Evolutionary conservation across 2,113 vertebrate species (phyloP).

Genomic region (Dasyornis broadbenti): DNA sequence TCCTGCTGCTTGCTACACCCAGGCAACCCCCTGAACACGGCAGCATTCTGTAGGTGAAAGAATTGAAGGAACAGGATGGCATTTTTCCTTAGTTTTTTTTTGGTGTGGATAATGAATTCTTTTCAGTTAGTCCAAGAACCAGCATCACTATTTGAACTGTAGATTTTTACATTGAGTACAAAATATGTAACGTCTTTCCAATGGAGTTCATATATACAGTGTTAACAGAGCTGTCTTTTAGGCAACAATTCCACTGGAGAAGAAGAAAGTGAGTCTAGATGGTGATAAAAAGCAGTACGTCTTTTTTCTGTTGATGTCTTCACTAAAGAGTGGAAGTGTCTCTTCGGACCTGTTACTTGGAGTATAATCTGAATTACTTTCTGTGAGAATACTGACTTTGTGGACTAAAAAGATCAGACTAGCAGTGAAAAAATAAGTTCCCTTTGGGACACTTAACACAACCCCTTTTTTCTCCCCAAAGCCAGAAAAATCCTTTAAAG

Average conservation of each 20-base stretch:
- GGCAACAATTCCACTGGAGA: not conserved
- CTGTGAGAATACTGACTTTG: not conserved
- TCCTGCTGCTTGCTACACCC: not conserved
- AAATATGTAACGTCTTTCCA: not conserved
- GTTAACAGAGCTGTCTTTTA: constrained; percentile 12
- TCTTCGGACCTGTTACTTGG: constrained; percentile 17
- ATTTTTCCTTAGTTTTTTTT: not conserved
- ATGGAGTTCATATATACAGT: not conserved
- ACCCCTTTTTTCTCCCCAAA: not conserved
- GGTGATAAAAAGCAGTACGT: not conserved
- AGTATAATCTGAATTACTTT: constrained; percentile 18
- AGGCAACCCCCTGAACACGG: fast-evolving
- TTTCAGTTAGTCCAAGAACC: not conserved
- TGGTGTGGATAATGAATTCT: not conserved
- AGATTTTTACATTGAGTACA: not conserved
- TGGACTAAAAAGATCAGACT: not conserved
- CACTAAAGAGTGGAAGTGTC: not conserved
- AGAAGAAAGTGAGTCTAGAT: not conserved
- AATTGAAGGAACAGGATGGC: not conserved
- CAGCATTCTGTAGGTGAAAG: not conserved
- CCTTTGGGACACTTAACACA: not conserved
- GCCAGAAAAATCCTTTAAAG: not conserved
- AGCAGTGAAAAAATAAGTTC: not conserved
- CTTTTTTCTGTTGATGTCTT: not conserved
- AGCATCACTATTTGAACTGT: not conserved